Base-by-base conservation (phyloP, 2,113 vertebrate genomes). In the Smithornis capensis region DNA sequence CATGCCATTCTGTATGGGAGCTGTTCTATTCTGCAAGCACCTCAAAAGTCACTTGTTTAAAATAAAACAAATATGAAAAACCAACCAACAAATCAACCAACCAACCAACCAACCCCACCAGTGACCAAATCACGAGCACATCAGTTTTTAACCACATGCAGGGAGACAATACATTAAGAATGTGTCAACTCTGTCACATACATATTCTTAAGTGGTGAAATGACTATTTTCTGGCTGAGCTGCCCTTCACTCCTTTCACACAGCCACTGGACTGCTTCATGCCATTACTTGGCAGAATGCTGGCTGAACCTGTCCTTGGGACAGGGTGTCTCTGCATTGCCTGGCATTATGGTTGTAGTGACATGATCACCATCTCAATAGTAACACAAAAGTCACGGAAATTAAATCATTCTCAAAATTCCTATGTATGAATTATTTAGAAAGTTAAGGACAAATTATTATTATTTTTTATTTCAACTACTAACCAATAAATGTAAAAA, bases 401-500 rank as follows among this genome's bases (percentile, higher is more conserved):
- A 40, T 83, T 77, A 85, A 83, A 88, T 70, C 0, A 67, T 11
- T 94, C 45, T 88, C 71, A 74, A 64, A 88, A 83, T 42, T 77
- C 19, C 13, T 88, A 40, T 12, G 60, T 92, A 92, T 17, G 2
- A 97, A 93, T 95, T 92, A 85, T 78, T 94, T 94, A 95, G 93
- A 92, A 95, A 93, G 47, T 69, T 96, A 96, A 93, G 63, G 75
- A 94, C 64, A 94, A 92, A 90, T 85, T 73, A 75, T 94, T 59
- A 50, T 33, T 74, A 49, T 24, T 56, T 95, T 93, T 95, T 95
- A 97, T 95, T 95, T 96, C 90, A 92, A 90, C 89, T 96, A 91
- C 93, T 96, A 94, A 91, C 45, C 56, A 92, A 80, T 92, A 94
- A 91, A 93, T 90, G 89, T 96, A 94, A 95, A 97, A 93, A 96